Conservation (phyloP, 2,113 vertebrate species). For the Sterrhoptilus dennistouni region DNA sequence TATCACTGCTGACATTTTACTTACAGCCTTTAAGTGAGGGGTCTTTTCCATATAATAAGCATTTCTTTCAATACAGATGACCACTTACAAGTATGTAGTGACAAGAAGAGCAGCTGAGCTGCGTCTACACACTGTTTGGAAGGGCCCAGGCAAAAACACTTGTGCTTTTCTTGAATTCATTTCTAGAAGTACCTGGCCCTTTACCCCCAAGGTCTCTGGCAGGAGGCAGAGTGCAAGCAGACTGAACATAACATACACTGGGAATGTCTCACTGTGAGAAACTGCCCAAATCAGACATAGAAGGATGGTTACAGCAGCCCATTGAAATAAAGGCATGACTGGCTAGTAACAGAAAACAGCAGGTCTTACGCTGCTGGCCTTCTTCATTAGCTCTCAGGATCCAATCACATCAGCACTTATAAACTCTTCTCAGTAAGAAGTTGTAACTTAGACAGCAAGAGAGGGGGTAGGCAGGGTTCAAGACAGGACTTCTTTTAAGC, state of each 20-base stretch:
- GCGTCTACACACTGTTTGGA: not conserved
- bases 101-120: not conserved
- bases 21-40: not conserved
- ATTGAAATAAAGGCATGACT: not conserved
- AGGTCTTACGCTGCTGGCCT: not conserved
- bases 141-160: fast-evolving
- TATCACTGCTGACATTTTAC: not conserved
- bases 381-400: slow-evolving; percentile 5
- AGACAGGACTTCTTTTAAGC: not conserved
- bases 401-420: not conserved
- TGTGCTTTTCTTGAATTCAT: not conserved
- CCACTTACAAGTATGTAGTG: not conserved
- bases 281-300: not conserved
- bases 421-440: not conserved
- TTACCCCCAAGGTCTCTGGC: not conserved
- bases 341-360: not conserved
- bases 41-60: not conserved
- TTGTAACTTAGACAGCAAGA: not conserved
- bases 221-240: not conserved
- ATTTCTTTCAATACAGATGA: not conserved
- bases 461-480: not conserved
- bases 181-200: not conserved
- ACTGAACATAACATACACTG: not conserved
- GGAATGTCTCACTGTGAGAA: not conserved
- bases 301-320: not conserved